Evolutionary conservation across 2,113 vertebrate genomes (phyloP).

Genomic region (Candoia aspera): DNA sequence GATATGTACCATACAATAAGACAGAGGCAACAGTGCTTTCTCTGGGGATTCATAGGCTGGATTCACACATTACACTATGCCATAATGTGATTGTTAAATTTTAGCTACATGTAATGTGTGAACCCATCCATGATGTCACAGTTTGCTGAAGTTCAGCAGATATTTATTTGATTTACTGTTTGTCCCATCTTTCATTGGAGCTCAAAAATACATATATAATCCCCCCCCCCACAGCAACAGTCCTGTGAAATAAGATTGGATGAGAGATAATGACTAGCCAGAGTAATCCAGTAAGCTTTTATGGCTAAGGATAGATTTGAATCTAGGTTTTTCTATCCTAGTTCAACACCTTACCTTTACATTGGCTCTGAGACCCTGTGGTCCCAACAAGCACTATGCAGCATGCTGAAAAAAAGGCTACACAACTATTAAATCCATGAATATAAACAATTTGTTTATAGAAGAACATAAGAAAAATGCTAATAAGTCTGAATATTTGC

Average conservation of each 20-base stretch:
- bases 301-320: neutral
- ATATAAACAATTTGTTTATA: neutral
- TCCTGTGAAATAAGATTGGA: neutral
- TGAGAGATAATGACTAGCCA: neutral
- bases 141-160: neutral
- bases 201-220: neutral
- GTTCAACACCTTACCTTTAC: neutral
- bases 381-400: too few relatives aligned
- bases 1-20: neutral
- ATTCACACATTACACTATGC: neutral
- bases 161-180: neutral
- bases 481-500: neutral
- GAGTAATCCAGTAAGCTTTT: neutral
- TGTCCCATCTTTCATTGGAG: neutral
- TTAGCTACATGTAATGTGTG: neutral
- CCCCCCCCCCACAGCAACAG: neutral
- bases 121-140: neutral
- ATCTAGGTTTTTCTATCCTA: neutral
- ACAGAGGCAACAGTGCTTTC: neutral
- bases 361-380: neutral
- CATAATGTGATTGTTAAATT: neutral
- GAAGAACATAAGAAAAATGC: neutral
- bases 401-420: too few relatives aligned
- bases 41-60: neutral
- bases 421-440: neutral